Base-by-base conservation (phyloP, 2,797 vertebrate genomes). In the Echiichthys vipera region DNA sequence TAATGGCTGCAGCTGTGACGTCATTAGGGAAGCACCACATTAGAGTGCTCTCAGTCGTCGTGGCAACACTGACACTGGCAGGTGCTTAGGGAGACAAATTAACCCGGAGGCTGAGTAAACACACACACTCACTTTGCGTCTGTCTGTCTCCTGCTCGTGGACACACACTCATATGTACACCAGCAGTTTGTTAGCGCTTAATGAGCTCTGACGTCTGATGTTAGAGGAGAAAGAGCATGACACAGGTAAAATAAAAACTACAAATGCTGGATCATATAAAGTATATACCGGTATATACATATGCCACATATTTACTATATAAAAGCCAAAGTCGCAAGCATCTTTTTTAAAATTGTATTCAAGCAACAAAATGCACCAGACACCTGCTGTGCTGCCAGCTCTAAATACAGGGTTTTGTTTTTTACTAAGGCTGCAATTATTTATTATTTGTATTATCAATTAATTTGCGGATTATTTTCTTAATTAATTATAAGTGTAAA, bases 21-120 rank as follows among this genome's bases (percentile, higher is more conserved):
- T 84, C 87, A 85, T 74, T 43, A 56, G 50, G 77, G 81, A 75
- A 81, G 68, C 62, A 15, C 59, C 65, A 14, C 71, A 39, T 74
- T 64, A 59, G 34, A 55, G 72, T 7, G 47, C 74, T 75, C 84
- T 58, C 47, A 46, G 90, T 89, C 5, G 78, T 65, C 76, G 7
- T 88, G 87, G 81, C 70, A 87, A 92, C 90, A 9, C 24, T 80
- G 83, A 84, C 76, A 75, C 56, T 4, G 57, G 49, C 81, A 90
- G 86, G 81, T 86, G 85, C 74, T 74, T 55, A 51, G 54, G 62
- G 75, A 81, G 83, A 83, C 62, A 58, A 78, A 90, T 84, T 25
- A 51, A 54, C 58, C 50, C 43, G 6, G 57, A 67, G 42, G 46
- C 12, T 67, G 55, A 72, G 87, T 77, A 86, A 88, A 88, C 77